Evolutionary conservation across 1,140 invertebrate genomes (phyloP), one percentile per base, ranked within the genome.

Genomic region (Oreohelix idahoensis): DNA sequence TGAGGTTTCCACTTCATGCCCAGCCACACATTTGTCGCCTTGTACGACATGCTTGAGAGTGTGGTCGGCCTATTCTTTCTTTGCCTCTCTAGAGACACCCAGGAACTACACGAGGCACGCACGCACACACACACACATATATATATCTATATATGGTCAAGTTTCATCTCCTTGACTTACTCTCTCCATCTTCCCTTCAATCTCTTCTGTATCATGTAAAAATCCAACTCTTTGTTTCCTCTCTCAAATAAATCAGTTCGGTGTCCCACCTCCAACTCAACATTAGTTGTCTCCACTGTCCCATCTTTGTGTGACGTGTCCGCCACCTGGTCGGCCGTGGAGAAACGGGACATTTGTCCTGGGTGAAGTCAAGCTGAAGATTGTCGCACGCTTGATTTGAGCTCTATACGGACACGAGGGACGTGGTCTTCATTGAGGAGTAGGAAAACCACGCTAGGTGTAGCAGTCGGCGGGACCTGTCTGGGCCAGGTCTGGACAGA

Each of bases 381-480:
- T 53, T 76, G 1, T 26, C 10, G 45, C 74, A 76, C 74, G 74
- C 39, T 53, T 53, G 38, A 76, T 53, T 76, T 76, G 39, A n/a
- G 45, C n/a, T 13, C 74, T 76, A 32, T 76, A 32, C 39, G 38
- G 42, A 35, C 49, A 35, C 29, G 8, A n/a, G 23, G 23, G n/a
- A 42, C 38, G 5, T 38, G 71, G n/a, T 1, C 39, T 23, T 26
- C 71, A 42, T 42, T 73, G 71, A 73, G 11, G 26, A 29, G 20
- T 2, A 4, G 36, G 20, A 42, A 0, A n/a, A 13, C 71, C 23
- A 11, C 0, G 36, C 26, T 20, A 23, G 10, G 53, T n/a, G 53
- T 58, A 23, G 23, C 20, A 58, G 5, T 58, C 23, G 53, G 53
- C 8, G 26, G 53, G 26, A 23, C 53, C 20, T 23, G 2, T 23